Conservation (phyloP, 2,888 invertebrate genomes). For the Lasioglossum villosulum region DNA sequence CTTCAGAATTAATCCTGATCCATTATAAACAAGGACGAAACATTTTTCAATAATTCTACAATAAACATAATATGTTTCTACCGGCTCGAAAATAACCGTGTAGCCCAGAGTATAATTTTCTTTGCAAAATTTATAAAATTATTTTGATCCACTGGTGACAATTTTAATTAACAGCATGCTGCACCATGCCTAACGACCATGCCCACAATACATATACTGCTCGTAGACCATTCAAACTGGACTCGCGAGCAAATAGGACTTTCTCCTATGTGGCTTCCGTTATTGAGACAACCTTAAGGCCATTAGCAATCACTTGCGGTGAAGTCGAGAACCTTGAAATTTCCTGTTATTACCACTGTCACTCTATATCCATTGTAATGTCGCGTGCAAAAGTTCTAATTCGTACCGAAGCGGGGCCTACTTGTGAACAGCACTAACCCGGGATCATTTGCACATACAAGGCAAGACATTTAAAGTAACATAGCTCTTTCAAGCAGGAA, state of each 20-base stretch:
- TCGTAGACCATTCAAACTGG: neutral
- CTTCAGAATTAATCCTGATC: too few relatives aligned
- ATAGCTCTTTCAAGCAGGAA: neutral
- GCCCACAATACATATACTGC: neutral
- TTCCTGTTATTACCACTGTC: neutral
- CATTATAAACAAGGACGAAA: neutral
- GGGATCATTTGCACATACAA: constrained; percentile 4
- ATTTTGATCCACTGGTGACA: neutral
- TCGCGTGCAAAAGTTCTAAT: neutral
- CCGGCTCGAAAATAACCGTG: neutral
- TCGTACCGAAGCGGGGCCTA: neutral
- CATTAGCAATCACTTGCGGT: neutral
- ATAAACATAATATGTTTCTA: neutral
- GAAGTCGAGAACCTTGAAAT: neutral
- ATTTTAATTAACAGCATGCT: neutral
- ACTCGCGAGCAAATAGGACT: neutral
- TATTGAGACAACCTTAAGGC: constrained; percentile 3
- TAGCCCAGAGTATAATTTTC: neutral
- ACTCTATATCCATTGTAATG: neutral
- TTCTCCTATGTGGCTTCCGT: neutral
- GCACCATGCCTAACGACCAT: neutral
- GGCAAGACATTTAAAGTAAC: neutral
- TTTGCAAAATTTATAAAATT: neutral
- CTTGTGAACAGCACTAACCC: neutral
- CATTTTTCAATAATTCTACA: neutral